These are phyloP conservation scores for Gandaritis pyraliata DNA, from an alignment of 2,888 invertebrate genomes.

Conservation along the genomic window DNA sequence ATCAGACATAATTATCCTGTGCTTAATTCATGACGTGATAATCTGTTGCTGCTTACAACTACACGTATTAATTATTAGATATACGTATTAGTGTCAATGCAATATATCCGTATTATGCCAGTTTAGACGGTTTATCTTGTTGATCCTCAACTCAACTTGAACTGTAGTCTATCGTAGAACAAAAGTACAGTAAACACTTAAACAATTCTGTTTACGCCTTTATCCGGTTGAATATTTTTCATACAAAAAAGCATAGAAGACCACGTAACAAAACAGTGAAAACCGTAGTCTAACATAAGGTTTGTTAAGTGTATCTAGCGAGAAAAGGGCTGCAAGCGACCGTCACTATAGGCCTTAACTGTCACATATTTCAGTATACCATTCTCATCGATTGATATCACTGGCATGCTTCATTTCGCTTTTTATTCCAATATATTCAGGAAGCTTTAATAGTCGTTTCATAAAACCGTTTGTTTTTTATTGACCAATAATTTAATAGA, in stretches of 20 bases:
- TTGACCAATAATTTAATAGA: constrained; percentile 33
- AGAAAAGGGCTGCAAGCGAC: no score
- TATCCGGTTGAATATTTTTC: no score
- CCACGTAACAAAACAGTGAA: no score
- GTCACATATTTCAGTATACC: not conserved
- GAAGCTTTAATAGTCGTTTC: constrained; percentile 32
- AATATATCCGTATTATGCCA: constrained; percentile 1
- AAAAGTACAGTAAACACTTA: no score
- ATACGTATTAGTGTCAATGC: constrained; percentile 9
- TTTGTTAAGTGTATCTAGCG: no score
- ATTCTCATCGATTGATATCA: constrained; percentile 29
- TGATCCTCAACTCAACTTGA: not conserved
- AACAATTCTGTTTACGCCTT: no score
- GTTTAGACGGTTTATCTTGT: not conserved
- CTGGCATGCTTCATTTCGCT: constrained; percentile 25
- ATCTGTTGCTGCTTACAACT: constrained; percentile 8
- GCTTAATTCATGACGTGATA: constrained; percentile 11
- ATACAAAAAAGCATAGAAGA: no score
- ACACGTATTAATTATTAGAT: constrained; percentile 12
- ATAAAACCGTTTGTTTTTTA: constrained; percentile 35
- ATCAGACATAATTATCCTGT: not conserved
- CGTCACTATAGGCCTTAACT: not conserved
- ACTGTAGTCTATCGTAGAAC: not conserved
- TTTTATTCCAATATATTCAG: constrained; percentile 31
- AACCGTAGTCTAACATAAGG: no score